phyloP scores from a whole-genome alignment of 2,797 vertebrate genomes.

The Leptatherina wallacei region DNA sequence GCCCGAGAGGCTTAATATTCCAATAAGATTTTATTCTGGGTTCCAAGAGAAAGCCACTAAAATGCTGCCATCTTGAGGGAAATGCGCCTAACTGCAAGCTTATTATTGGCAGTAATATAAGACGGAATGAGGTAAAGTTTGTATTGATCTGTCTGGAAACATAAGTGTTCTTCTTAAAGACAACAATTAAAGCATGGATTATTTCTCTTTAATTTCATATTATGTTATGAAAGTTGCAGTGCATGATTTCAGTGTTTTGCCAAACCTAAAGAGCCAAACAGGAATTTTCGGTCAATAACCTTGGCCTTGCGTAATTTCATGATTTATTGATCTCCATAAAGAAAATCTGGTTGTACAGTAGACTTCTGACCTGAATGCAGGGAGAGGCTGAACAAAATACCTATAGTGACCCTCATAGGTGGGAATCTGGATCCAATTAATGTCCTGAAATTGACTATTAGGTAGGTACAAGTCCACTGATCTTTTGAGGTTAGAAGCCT shows the following conservation, averaged over 20 bases:
- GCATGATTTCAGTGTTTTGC: not conserved
- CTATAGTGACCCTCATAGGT: too few species aligned
- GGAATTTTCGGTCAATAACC: not conserved
- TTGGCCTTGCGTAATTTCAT: not conserved
- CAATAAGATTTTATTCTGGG: not conserved
- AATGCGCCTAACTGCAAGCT: conserved; percentile 18
- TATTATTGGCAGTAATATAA: not conserved
- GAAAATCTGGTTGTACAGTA: not conserved
- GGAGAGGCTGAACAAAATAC: not conserved
- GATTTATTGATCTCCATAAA: not conserved
- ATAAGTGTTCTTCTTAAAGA: not conserved
- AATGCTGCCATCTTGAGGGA: conserved; percentile 70
- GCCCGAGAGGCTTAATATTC: conserved; percentile 5
- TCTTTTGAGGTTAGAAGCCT: conserved; percentile 44
- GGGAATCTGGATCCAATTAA: not conserved
- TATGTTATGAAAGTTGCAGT: not conserved
- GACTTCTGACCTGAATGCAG: not conserved
- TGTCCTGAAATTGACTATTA: conserved; percentile 24
- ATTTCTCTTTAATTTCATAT: not conserved
- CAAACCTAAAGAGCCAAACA: not conserved
- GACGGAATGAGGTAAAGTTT: too few species aligned
- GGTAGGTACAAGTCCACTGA: conserved; percentile 38
- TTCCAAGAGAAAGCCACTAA: conserved; percentile 26
- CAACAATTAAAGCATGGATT: not conserved
- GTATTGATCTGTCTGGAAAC: not conserved